Evolutionary conservation across 2,888 invertebrate genomes (phyloP).

Genomic region (Acanthosepion lycidas): DNA sequence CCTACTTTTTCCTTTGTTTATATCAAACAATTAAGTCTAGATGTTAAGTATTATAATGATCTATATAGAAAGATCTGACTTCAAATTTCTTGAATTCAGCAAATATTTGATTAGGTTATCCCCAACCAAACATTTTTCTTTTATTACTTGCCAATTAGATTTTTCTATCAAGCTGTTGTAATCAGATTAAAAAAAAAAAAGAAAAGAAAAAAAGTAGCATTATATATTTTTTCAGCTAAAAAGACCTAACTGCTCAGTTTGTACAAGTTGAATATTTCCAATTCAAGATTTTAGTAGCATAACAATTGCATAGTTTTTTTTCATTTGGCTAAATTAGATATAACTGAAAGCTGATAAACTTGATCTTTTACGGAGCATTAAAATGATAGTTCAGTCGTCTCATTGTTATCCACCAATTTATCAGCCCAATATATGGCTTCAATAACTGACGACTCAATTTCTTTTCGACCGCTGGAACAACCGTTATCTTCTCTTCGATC

Average conservation of each 20-base stretch:
- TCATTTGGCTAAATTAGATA: neutral
- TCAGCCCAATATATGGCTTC: too few relatives aligned
- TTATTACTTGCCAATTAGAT: neutral
- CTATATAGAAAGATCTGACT: neutral
- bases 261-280: neutral
- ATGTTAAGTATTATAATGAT: neutral
- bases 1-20: neutral
- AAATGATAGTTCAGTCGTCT: too few relatives aligned
- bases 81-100: neutral
- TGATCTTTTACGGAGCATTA: too few relatives aligned
- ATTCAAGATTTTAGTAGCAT: neutral
- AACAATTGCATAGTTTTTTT: neutral
- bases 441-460: too few relatives aligned
- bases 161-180: too few relatives aligned
- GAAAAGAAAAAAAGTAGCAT: too few relatives aligned
- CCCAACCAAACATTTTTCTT: neutral
- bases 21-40: neutral
- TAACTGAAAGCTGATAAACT: too few relatives aligned
- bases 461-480: too few relatives aligned
- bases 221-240: too few relatives aligned
- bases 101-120: neutral
- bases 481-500: neutral
- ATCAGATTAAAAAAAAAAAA: too few relatives aligned
- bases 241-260: neutral
- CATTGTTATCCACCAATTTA: too few relatives aligned